phyloP scores from a whole-genome alignment of 2,888 invertebrate species.

The Habrosyne pyritoides region DNA sequence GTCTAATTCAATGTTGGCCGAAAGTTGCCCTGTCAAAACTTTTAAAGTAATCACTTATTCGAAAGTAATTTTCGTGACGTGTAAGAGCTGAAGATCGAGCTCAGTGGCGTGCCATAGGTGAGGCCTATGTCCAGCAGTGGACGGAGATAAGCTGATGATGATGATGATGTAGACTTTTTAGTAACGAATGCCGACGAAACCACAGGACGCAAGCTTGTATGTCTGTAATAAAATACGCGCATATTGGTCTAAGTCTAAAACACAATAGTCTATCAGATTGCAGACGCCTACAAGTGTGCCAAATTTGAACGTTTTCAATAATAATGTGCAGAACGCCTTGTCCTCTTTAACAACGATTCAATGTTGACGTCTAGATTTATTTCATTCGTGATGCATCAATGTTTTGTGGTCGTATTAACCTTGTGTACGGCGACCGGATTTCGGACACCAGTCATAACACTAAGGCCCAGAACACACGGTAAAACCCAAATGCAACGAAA shows the following conservation, averaged over 20 bases:
- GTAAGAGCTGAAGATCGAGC: no score
- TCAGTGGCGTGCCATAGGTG: no score
- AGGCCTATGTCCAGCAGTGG: no score
- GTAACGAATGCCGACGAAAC: neutral
- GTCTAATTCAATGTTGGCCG: no score
- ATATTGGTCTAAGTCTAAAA: neutral
- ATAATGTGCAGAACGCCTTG: slow-evolving; percentile 44
- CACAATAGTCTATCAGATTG: slow-evolving; percentile 58
- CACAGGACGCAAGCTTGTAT: neutral
- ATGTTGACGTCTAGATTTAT: slow-evolving; percentile 50
- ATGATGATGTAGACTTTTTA: slow-evolving; percentile 19
- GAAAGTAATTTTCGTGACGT: no score
- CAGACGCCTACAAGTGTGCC: slow-evolving; percentile 41
- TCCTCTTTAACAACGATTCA: slow-evolving; percentile 51
- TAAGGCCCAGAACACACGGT: no score
- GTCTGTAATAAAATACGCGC: neutral
- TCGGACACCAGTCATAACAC: neutral
- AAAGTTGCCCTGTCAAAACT: no score
- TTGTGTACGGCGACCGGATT: neutral
- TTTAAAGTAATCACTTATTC: no score
- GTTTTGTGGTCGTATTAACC: slow-evolving; percentile 14
- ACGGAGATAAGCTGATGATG: no score
- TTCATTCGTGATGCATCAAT: slow-evolving; percentile 44
- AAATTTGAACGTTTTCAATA: slow-evolving; percentile 48
- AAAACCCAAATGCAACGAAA: no score